phyloP scores from a whole-genome alignment of 2,888 invertebrate genomes.

The Peribatodes rhomboidaria region DNA sequence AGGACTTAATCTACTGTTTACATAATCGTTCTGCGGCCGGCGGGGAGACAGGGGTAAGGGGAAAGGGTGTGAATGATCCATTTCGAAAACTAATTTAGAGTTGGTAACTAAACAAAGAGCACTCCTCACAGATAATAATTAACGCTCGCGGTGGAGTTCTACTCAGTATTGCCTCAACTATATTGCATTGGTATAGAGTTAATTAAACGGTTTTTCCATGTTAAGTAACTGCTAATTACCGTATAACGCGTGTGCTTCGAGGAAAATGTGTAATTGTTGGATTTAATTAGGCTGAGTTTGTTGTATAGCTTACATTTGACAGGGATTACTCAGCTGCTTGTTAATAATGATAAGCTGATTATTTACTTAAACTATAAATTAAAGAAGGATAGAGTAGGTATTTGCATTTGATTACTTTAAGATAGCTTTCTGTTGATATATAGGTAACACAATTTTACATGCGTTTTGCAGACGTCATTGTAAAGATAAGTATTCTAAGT shows the following conservation, averaged over 20 bases:
- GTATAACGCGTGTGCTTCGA: conserved; percentile 27
- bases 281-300: conserved; percentile 24
- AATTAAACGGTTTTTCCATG: conserved; percentile 46
- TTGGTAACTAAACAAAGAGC: conserved; percentile 87
- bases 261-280: conserved; percentile 28
- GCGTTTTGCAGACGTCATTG: too few species aligned
- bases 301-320: conserved; percentile 6
- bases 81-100: conserved; percentile 87
- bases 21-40: conserved; percentile 48
- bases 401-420: too few species aligned
- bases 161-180: conserved; percentile 81
- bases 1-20: conserved; percentile 17
- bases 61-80: conserved; percentile 85
- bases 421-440: too few species aligned
- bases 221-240: conserved; percentile 35
- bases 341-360: not conserved
- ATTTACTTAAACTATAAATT: too few species aligned
- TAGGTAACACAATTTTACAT: too few species aligned
- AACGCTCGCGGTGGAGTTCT: conserved; percentile 85
- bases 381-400: too few species aligned
- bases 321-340: not conserved
- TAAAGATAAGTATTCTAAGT: too few species aligned
- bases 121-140: conserved; percentile 86
- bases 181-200: conserved; percentile 76
- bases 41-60: conserved; percentile 58